phyloP scores from a whole-genome alignment of 2,797 vertebrate species.

The Sebastes goodei region DNA sequence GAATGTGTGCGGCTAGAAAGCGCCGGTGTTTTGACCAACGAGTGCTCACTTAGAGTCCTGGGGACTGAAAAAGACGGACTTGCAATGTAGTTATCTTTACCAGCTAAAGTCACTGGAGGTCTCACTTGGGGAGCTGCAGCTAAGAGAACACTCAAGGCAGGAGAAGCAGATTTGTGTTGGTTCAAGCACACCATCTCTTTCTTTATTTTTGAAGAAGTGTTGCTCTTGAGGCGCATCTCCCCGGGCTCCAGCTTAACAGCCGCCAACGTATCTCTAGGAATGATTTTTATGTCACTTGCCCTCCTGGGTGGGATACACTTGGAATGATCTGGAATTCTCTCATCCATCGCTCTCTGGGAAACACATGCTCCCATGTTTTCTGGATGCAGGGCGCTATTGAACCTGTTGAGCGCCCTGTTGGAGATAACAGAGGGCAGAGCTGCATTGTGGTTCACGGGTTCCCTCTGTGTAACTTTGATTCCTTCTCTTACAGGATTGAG shows the following conservation, averaged over 20 bases:
- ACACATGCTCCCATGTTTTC: slow-evolving; percentile 11
- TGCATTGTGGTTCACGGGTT: slow-evolving; percentile 13
- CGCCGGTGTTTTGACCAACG: not conserved
- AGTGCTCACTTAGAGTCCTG: not conserved
- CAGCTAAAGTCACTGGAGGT: not conserved
- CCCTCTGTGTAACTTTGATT: slow-evolving; percentile 23
- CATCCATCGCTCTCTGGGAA: slow-evolving; percentile 41
- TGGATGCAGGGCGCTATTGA: slow-evolving; percentile 21
- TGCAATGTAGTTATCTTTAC: slow-evolving; percentile 23
- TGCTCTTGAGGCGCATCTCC: slow-evolving; percentile 33
- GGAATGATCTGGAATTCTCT: slow-evolving; percentile 37
- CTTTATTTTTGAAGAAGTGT: slow-evolving; percentile 15
- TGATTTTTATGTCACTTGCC: slow-evolving; percentile 20
- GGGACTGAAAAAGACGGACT: slow-evolving; percentile 19
- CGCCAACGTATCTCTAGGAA: not conserved
- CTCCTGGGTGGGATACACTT: slow-evolving; percentile 24
- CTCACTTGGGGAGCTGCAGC: slow-evolving; percentile 17
- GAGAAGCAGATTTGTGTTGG: slow-evolving; percentile 37
- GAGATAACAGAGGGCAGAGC: slow-evolving; percentile 3
- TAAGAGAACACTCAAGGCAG: slow-evolving; percentile 17
- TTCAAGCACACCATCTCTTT: slow-evolving; percentile 26
- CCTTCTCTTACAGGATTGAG: slow-evolving; percentile 35
- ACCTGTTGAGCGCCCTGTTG: slow-evolving; percentile 14
- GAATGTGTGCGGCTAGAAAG: slow-evolving; percentile 16
- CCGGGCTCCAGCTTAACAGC: slow-evolving; percentile 63